phyloP scores from a whole-genome alignment of 2,888 invertebrate genomes.

The Cremastinae sp. region DNA sequence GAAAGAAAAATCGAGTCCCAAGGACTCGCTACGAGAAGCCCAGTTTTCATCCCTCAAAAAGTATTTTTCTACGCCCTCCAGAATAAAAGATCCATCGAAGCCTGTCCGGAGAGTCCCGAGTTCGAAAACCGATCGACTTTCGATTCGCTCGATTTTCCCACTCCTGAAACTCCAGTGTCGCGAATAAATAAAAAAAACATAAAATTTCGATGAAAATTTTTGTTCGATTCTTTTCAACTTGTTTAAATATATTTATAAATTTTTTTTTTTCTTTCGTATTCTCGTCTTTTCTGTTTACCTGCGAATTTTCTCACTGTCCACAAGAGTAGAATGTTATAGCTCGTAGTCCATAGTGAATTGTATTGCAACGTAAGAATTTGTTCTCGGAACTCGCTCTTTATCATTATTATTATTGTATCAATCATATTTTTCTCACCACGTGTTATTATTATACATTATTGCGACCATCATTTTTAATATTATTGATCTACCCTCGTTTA shows the following conservation, averaged over 20 bases:
- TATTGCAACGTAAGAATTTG: slow-evolving; percentile 66
- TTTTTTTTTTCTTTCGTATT: slow-evolving; percentile 49
- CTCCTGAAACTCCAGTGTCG: slow-evolving; percentile 24
- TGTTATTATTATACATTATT: slow-evolving; percentile 59
- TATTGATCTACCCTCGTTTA: slow-evolving; percentile 40
- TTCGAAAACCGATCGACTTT: slow-evolving; percentile 34
- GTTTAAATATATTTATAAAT: slow-evolving; percentile 53
- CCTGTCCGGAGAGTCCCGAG: slow-evolving; percentile 1
- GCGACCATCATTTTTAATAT: slow-evolving; percentile 58
- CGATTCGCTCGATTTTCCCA: slow-evolving; percentile 49
- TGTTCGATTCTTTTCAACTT: slow-evolving; percentile 44
- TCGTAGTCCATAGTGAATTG: slow-evolving; percentile 66
- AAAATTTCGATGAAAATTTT: too few species aligned
- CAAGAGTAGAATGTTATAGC: slow-evolving; percentile 64
- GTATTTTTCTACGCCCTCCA: too few species aligned
- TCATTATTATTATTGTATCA: slow-evolving; percentile 64
- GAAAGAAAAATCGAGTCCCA: slow-evolving; percentile 32
- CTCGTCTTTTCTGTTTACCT: slow-evolving; percentile 31
- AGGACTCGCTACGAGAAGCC: slow-evolving; percentile 31
- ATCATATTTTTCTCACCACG: slow-evolving; percentile 52
- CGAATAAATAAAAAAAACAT: slow-evolving; percentile 13
- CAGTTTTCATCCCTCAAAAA: slow-evolving; percentile 40
- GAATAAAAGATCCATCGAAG: too few species aligned
- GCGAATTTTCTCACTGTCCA: slow-evolving; percentile 37
- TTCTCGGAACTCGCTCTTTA: slow-evolving; percentile 66